These are phyloP conservation scores for Amblyjoppa proteus DNA, from an alignment of 2,888 invertebrate genomes.

Conservation along the genomic window DNA sequence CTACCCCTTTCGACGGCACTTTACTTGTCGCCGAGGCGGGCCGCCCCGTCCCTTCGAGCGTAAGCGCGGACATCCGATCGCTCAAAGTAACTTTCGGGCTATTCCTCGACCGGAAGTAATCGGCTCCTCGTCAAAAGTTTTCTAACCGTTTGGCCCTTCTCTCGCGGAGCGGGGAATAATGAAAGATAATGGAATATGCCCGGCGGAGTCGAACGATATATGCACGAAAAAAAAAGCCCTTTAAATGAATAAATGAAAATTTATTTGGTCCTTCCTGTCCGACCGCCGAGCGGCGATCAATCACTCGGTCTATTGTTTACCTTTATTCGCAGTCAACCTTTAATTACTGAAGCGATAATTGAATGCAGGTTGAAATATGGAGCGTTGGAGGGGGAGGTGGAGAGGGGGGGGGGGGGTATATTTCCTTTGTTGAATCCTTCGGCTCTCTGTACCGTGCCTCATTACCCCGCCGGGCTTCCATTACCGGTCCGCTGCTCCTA, in stretches of 20 bases:
- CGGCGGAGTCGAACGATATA: neutral
- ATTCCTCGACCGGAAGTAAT: conserved; percentile 60
- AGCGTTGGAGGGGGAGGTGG: neutral
- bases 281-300: conserved; percentile 10
- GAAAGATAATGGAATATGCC: neutral
- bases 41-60: conserved; percentile 8
- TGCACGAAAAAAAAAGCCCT: neutral
- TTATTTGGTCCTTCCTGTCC: conserved; percentile 4
- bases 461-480: conserved; percentile 53
- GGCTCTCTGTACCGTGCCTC: conserved; percentile 42
- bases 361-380: conserved; percentile 53
- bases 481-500: conserved; percentile 51
- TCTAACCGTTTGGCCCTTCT: neutral
- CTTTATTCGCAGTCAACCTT: conserved; percentile 74
- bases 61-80: conserved; percentile 52
- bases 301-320: conserved; percentile 40
- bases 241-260: neutral
- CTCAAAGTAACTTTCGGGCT: conserved; percentile 51
- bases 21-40: conserved; percentile 52
- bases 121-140: conserved; percentile 39
- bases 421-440: conserved; percentile 50
- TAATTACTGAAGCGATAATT: conserved; percentile 79
- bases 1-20: conserved; percentile 69
- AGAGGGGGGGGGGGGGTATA: neutral
- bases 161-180: conserved; percentile 13